phyloP scores from a whole-genome alignment of 2,113 vertebrate species.

The Pycnonotus jocosus region DNA sequence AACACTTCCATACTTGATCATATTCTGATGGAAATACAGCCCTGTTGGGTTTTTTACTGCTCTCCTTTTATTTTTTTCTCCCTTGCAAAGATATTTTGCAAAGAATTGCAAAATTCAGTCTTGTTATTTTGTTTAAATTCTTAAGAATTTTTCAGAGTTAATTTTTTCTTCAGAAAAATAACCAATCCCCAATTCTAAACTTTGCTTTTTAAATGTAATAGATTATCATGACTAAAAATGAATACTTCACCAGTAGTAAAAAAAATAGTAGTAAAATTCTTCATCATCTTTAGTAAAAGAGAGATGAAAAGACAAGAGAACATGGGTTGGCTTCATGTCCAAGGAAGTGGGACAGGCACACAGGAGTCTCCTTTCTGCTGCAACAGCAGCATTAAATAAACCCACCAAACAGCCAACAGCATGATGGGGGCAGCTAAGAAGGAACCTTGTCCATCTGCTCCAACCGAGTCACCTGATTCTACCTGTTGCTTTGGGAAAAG shows the following conservation, averaged over 20 bases:
- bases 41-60: neutral
- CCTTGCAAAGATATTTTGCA: neutral
- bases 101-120: neutral
- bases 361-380: neutral
- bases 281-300: neutral
- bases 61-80: fast-evolving
- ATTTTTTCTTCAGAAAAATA: neutral
- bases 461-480: neutral
- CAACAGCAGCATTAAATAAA: neutral
- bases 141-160: no score
- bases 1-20: neutral
- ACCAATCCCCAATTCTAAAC: neutral
- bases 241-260: neutral
- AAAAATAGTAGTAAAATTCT: no score
- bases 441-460: neutral
- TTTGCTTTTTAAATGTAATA: neutral
- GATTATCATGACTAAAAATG: neutral
- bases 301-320: neutral
- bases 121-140: neutral
- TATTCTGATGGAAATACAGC: neutral
- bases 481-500: neutral
- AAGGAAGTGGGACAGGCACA: neutral
- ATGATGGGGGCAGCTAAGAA: neutral
- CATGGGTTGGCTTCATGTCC: neutral
- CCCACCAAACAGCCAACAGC: neutral